Conservation (phyloP, 2,888 invertebrate genomes). For the Crematogaster levior region DNA sequence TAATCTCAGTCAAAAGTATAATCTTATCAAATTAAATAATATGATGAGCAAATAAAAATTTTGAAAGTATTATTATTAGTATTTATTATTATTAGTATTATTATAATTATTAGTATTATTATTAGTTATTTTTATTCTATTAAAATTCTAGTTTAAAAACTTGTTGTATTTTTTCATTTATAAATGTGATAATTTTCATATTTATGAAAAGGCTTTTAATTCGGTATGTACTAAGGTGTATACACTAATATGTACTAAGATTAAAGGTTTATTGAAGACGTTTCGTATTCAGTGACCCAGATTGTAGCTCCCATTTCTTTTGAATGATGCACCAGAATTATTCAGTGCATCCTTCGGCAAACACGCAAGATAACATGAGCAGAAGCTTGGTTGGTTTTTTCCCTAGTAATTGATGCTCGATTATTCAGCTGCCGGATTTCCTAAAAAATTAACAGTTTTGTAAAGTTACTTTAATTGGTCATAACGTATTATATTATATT, state of each 20-base stretch:
- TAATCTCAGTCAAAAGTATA: neutral
- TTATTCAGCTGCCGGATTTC: neutral
- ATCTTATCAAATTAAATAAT: too few relatives aligned
- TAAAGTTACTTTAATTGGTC: too few relatives aligned
- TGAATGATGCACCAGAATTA: neutral
- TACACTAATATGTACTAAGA: too few relatives aligned
- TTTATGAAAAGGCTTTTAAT: too few relatives aligned
- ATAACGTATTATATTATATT: too few relatives aligned
- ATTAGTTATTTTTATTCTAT: neutral
- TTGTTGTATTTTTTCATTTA: neutral
- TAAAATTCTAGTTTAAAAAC: neutral
- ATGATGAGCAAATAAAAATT: neutral
- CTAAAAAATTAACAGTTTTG: neutral
- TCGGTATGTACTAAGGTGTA: too few relatives aligned
- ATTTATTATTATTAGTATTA: too few relatives aligned
- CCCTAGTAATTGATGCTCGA: neutral
- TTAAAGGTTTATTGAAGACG: neutral
- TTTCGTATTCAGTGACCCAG: neutral
- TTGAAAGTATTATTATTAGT: neutral
- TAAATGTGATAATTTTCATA: neutral
- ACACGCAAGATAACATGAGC: conserved; percentile 1
- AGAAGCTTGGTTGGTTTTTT: neutral
- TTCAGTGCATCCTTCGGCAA: neutral
- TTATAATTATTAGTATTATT: too few relatives aligned
- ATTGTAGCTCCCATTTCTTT: conserved; percentile 11